A percentile compares a stretch with the other conserved stretches of the same genome.
Conservation (phyloP, 2,113 vertebrate species). For the Lycaon pictus region DNA sequence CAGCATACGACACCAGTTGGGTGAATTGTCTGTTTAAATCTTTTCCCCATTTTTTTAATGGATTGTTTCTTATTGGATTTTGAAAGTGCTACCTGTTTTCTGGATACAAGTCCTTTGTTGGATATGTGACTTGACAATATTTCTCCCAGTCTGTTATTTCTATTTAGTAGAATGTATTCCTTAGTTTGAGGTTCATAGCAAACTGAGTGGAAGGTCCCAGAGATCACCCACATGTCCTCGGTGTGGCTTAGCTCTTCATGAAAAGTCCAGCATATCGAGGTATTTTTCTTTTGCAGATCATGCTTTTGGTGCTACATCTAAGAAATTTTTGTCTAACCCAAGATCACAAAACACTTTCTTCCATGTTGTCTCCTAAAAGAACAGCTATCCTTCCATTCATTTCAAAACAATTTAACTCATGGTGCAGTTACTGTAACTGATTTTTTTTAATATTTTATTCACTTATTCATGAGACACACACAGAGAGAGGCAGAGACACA, state of each 20-base stretch:
- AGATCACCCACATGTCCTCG: background rate
- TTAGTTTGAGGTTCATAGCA: background rate
- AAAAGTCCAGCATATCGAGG: background rate
- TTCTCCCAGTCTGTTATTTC: background rate
- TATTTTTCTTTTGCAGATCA: background rate
- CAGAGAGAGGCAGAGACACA: too few species aligned
- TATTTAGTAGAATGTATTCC: background rate
- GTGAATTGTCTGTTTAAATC: background rate
- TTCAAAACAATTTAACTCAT: background rate
- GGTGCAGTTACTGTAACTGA: background rate
- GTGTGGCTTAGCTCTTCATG: background rate
- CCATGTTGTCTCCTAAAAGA: background rate
- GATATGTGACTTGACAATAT: slow-evolving; percentile 9
- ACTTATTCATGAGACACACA: too few species aligned
- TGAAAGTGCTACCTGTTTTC: background rate
- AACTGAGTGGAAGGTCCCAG: background rate
- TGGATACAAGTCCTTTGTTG: background rate
- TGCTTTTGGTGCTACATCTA: background rate
- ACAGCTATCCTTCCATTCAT: background rate
- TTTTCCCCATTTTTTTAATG: background rate
- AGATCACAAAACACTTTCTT: background rate
- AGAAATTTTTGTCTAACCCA: background rate
- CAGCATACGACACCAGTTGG: too few species aligned
- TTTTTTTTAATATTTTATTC: too few species aligned
- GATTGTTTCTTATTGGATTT: background rate